phyloP scores from a whole-genome alignment of 2,797 vertebrate genomes.

The Podarcis siculus region DNA sequence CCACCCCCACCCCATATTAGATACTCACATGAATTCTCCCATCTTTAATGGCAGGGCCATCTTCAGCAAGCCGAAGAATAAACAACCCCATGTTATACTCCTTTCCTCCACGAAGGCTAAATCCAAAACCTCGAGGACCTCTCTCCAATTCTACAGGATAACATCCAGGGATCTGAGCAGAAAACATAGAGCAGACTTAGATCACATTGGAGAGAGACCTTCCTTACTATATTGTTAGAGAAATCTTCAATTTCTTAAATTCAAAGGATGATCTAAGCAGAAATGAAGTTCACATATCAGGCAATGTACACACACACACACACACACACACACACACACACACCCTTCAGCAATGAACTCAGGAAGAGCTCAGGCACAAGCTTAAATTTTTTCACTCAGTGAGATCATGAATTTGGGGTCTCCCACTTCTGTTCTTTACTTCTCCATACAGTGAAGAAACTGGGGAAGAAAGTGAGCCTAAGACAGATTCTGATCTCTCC shows the following conservation, averaged over 20 bases:
- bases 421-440: not conserved
- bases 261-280: not conserved
- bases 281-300: not conserved
- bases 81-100: slow-evolving; percentile 99
- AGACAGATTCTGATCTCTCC: not conserved
- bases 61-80: slow-evolving; percentile 95
- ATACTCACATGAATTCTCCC: slow-evolving; percentile 92
- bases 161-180: slow-evolving; percentile 82
- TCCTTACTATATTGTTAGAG: not conserved
- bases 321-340: no score
- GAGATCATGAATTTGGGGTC: not conserved
- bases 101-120: slow-evolving; percentile 96
- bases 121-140: slow-evolving; percentile 93
- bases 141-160: slow-evolving; percentile 93
- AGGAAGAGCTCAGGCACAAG: not conserved
- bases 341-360: not conserved
- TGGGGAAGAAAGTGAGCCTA: not conserved
- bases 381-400: not conserved
- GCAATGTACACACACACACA: not conserved
- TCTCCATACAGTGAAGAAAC: not conserved
- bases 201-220: not conserved
- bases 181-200: not conserved
- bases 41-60: slow-evolving; percentile 92
- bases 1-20: not conserved
- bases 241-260: not conserved